These are phyloP conservation scores for Argyresthia goedartella DNA, from an alignment of 2,888 invertebrate species.

Conservation along the genomic window DNA sequence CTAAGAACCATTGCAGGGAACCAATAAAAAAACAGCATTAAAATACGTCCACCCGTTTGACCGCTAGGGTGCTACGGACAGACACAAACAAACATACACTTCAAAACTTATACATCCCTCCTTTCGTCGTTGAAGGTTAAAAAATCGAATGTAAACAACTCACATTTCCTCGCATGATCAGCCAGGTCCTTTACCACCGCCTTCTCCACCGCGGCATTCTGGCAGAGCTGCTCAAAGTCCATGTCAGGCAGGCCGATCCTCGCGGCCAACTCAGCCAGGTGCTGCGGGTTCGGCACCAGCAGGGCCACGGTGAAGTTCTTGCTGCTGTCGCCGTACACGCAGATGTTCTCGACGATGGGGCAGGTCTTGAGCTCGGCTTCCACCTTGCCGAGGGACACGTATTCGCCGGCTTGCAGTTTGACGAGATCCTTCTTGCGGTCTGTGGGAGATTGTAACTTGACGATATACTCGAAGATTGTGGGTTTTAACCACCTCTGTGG, in stretches of 20 bases:
- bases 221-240: conserved; percentile 83
- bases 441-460: conserved; percentile 42
- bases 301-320: conserved; percentile 91
- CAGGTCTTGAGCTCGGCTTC: conserved; percentile 96
- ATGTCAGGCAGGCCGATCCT: conserved; percentile 72
- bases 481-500: no score
- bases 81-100: no score
- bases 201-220: conserved; percentile 78
- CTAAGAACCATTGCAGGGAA: no score
- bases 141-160: conserved; percentile 21
- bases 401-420: conserved; percentile 97
- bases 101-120: no score
- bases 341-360: conserved; percentile 95
- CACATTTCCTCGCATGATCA: conserved; percentile 89
- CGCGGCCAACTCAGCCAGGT: conserved; percentile 79
- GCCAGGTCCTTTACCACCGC: conserved; percentile 86
- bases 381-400: conserved; percentile 96
- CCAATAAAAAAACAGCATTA: no score
- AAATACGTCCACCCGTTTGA: no score
- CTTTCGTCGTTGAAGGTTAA: not conserved
- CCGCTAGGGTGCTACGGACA: no score
- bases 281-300: conserved; percentile 86
- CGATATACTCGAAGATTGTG: no score
- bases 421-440: conserved; percentile 99
- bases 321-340: conserved; percentile 93